Conservation (phyloP, 2,888 invertebrate species). For the Drosophila emarginata region DNA sequence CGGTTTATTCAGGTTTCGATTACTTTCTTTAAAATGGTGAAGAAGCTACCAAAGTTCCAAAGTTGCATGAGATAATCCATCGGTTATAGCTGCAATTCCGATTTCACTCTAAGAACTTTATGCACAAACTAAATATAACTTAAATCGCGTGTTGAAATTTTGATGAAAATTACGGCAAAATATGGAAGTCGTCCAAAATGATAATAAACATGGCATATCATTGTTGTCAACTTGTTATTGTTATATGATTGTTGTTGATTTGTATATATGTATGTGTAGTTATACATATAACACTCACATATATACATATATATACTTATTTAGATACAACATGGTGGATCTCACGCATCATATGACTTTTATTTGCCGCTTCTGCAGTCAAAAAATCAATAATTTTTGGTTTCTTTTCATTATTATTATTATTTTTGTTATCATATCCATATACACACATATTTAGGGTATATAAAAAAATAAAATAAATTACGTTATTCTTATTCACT, state of each 20-base stretch:
- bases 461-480: neutral
- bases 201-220: constrained; percentile 41
- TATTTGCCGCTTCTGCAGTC: neutral
- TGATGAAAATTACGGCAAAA: neutral
- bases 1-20: neutral
- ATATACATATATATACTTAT: neutral
- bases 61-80: neutral
- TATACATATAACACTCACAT: neutral
- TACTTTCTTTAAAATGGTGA: neutral
- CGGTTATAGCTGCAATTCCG: neutral
- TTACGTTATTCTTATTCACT: neutral
- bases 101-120: neutral
- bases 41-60: too few species aligned
- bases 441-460: neutral
- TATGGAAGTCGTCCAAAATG: constrained; percentile 20
- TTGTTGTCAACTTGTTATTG: constrained; percentile 36
- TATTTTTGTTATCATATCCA: neutral
- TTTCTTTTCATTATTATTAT: neutral
- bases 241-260: constrained; percentile 35
- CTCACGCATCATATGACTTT: neutral
- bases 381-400: neutral
- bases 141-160: neutral
- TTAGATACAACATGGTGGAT: neutral
- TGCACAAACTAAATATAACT: neutral
- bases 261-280: neutral